Percentiles rank a stretch among this genome's conserved stretches.
These are phyloP conservation scores for Troglohyphantes excavatus DNA, from an alignment of 2,888 invertebrate genomes.

Conservation along the genomic window DNA sequence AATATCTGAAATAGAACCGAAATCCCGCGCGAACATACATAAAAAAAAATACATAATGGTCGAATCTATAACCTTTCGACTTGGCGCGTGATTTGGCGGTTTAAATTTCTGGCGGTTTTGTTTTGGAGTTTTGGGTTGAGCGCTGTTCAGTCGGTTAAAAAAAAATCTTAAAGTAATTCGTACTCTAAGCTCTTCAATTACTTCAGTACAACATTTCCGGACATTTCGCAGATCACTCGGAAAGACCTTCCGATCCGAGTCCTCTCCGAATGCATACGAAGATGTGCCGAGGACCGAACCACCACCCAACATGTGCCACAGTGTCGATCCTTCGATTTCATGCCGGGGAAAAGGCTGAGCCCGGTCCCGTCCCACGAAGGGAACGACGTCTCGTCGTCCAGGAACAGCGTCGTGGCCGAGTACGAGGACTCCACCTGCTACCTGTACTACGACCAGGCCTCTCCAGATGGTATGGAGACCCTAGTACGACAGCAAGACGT, in stretches of 20 bases:
- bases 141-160: no score
- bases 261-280: slow-evolving; percentile 93
- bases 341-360: slow-evolving; percentile 89
- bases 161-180: no score
- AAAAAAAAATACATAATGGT: no score
- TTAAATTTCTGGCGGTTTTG: no score
- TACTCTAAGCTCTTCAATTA: no score
- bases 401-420: slow-evolving; percentile 81
- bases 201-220: no score
- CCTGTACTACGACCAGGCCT: slow-evolving; percentile 91
- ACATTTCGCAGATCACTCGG: slow-evolving; percentile 87
- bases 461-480: slow-evolving; percentile 93
- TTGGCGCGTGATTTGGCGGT: no score
- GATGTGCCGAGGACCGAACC: slow-evolving; percentile 91
- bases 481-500: slow-evolving; percentile 94
- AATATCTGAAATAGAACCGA: no score
- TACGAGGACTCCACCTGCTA: slow-evolving; percentile 93
- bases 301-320: slow-evolving; percentile 75
- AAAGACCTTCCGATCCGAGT: slow-evolving; percentile 93
- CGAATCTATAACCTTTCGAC: no score
- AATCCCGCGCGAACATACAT: no score
- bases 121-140: no score
- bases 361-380: slow-evolving; percentile 50
- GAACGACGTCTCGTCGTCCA: slow-evolving; percentile 32
- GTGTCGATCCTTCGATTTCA: slow-evolving; percentile 94